Percentiles rank a stretch among this genome's conserved stretches.
phyloP scores from a whole-genome alignment of 2,113 vertebrate species.

The Etia nguti region DNA sequence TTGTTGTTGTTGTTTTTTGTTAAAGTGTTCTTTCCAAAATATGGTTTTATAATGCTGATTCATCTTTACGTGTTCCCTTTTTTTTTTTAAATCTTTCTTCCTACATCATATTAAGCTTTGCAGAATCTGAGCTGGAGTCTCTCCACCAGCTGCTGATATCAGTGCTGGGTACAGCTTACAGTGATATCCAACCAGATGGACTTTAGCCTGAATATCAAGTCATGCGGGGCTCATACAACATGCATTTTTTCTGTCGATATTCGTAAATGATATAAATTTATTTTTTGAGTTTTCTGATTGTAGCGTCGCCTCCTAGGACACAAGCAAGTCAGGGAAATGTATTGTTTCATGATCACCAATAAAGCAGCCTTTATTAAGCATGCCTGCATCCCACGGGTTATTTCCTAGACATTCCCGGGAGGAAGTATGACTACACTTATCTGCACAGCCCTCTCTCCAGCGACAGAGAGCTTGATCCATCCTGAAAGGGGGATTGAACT shows the following conservation, averaged over 20 bases:
- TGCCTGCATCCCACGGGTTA: conserved; percentile 5
- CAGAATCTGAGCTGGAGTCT: neutral
- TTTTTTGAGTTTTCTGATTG: neutral
- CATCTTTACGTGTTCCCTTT: neutral
- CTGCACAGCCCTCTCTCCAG: conserved; percentile 44
- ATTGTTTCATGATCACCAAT: neutral
- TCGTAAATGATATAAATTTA: neutral
- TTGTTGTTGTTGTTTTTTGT: neutral
- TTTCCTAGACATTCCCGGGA: conserved; percentile 36
- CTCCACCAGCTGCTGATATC: conserved; percentile 9
- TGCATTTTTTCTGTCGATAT: neutral
- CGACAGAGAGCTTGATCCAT: conserved; percentile 60
- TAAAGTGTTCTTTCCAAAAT: neutral
- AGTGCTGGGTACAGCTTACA: neutral
- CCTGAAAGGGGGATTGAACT: conserved; percentile 66
- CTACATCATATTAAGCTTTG: neutral
- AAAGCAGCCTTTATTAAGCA: conserved; percentile 19
- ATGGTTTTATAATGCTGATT: neutral
- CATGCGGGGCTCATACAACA: neutral
- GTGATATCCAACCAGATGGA: conserved; percentile 31
- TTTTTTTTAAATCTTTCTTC: neutral
- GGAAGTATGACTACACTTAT: conserved; percentile 43
- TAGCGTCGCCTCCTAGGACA: neutral
- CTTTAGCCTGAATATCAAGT: neutral
- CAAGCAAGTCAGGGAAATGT: neutral